These are phyloP conservation scores for Orchestes rusci DNA, from an alignment of 2,888 invertebrate genomes.

Conservation along the genomic window DNA sequence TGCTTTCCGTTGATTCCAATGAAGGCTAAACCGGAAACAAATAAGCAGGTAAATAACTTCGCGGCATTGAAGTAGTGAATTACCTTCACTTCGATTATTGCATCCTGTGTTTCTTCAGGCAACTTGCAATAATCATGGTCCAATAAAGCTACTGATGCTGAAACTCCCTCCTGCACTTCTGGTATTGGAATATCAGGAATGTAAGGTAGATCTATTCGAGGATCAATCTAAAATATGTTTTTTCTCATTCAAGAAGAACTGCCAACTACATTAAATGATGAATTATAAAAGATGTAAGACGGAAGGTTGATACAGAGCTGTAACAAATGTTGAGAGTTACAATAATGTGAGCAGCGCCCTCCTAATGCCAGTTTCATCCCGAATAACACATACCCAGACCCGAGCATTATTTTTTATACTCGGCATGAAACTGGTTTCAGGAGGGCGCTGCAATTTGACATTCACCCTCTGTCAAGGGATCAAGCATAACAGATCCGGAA, in stretches of 20 bases:
- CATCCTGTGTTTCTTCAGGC: conserved; percentile 33
- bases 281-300: neutral
- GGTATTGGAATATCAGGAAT: conserved; percentile 21
- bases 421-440: too few relatives aligned
- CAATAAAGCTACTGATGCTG: conserved; percentile 39
- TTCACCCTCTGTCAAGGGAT: too few relatives aligned
- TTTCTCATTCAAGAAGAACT: neutral
- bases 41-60: neutral
- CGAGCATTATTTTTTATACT: too few relatives aligned
- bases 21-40: conserved; percentile 32
- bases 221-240: conserved; percentile 11
- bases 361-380: neutral
- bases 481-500: too few relatives aligned
- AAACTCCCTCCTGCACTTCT: conserved; percentile 25
- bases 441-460: too few relatives aligned
- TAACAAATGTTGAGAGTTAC: too few relatives aligned
- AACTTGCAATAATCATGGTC: conserved; percentile 72
- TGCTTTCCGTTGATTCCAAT: conserved; percentile 36
- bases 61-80: neutral
- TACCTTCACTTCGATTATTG: conserved; percentile 36
- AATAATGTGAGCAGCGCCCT: neutral
- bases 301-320: too few relatives aligned
- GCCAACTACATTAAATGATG: neutral
- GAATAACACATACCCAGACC: too few relatives aligned
- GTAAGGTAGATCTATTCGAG: conserved; percentile 16